Conservation (phyloP, 2,888 invertebrate species). For the Pseudococcus viburni region DNA sequence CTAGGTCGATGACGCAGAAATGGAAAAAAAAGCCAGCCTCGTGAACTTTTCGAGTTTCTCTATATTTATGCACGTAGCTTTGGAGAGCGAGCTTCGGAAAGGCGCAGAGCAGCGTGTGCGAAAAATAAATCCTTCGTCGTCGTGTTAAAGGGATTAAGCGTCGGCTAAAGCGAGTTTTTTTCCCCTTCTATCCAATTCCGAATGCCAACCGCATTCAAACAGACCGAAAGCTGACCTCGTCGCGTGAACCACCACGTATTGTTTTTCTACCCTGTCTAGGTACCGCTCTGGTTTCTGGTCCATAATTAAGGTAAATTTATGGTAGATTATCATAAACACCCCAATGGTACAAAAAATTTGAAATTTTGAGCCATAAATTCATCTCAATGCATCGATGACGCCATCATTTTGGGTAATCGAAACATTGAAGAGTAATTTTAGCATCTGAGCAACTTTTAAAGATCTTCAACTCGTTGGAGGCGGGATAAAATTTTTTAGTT, state of each 20-base stretch:
- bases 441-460: too few species aligned
- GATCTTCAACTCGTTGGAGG: too few species aligned
- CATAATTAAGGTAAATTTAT: too few species aligned
- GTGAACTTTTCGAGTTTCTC: not conserved
- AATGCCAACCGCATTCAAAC: not conserved
- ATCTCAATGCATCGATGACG: too few species aligned
- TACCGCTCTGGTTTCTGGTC: too few species aligned
- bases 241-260: not conserved
- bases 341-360: too few species aligned
- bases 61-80: slow-evolving; percentile 3
- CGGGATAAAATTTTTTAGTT: too few species aligned
- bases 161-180: slow-evolving; percentile 7
- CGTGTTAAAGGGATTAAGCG: not conserved
- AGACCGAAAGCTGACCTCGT: slow-evolving; percentile 14
- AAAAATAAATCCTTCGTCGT: slow-evolving; percentile 1
- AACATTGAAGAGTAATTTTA: too few species aligned
- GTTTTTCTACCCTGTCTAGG: too few species aligned
- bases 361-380: too few species aligned
- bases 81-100: not conserved
- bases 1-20: not conserved
- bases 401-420: too few species aligned
- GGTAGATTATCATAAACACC: too few species aligned
- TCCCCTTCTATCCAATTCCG: not conserved
- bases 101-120: not conserved
- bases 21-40: not conserved